Percentiles rank a stretch among this genome's conserved stretches.
Conservation (phyloP, 2,888 invertebrate species). For the Drosophila hamatofila region DNA sequence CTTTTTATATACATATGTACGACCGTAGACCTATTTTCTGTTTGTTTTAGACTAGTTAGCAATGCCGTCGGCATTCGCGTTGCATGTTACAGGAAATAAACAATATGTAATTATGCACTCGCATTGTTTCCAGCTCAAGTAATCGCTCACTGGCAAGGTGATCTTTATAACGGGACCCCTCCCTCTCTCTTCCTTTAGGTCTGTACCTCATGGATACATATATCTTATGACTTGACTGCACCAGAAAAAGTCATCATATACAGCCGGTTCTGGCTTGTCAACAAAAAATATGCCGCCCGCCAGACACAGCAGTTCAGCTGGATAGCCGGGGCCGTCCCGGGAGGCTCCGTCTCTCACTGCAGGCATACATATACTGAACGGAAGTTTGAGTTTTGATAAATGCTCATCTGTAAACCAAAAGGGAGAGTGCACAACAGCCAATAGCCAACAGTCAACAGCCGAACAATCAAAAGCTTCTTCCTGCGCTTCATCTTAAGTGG, state of each 20-base stretch:
- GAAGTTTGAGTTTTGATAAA: slow-evolving; percentile 72
- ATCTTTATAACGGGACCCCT: slow-evolving; percentile 55
- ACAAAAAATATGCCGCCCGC: slow-evolving; percentile 59
- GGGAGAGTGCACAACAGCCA: slow-evolving; percentile 33
- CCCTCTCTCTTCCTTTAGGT: neutral
- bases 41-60: slow-evolving; percentile 54
- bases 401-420: slow-evolving; percentile 20
- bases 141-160: slow-evolving; percentile 38
- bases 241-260: slow-evolving; percentile 68
- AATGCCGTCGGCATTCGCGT: slow-evolving; percentile 53
- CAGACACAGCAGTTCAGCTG: slow-evolving; percentile 1
- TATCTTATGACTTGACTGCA: slow-evolving; percentile 13
- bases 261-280: slow-evolving; percentile 57
- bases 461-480: slow-evolving; percentile 42
- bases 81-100: slow-evolving; percentile 77
- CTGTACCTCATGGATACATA: slow-evolving; percentile 9
- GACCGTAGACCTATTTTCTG: slow-evolving; percentile 49
- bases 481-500: slow-evolving; percentile 48
- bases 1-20: slow-evolving; percentile 38
- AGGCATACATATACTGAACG: slow-evolving; percentile 70
- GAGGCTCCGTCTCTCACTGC: neutral
- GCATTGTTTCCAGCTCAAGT: slow-evolving; percentile 37
- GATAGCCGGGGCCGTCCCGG: neutral
- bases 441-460: slow-evolving; percentile 4
- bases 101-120: slow-evolving; percentile 72